Percentiles rank a stretch among this genome's conserved stretches.
These are phyloP conservation scores for Ypsolopha sequella DNA, from an alignment of 2,888 invertebrate genomes.

Conservation along the genomic window DNA sequence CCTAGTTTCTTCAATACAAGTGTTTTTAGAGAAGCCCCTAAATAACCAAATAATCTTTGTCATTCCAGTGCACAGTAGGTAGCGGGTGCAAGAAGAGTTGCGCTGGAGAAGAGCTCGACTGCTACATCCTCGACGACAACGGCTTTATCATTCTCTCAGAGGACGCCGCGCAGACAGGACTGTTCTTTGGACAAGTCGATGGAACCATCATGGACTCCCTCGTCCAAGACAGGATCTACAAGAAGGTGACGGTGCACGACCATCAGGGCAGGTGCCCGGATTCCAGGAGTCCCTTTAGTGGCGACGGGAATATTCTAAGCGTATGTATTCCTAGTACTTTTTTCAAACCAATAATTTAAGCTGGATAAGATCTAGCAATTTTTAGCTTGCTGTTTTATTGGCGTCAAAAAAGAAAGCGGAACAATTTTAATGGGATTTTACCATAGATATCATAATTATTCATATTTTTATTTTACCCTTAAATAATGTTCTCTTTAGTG, in stretches of 20 bases:
- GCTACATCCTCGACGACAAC: conserved; percentile 94
- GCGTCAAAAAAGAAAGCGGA: no score
- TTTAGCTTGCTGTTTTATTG: no score
- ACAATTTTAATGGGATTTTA: no score
- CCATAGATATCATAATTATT: no score
- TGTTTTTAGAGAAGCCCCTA: not conserved
- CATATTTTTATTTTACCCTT: no score
- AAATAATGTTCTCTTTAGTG: no score
- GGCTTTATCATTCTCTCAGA: conserved; percentile 95
- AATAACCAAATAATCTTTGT: conserved; percentile 6
- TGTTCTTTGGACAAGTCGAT: conserved; percentile 95
- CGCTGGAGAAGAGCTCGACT: conserved; percentile 88
- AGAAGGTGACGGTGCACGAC: conserved; percentile 87
- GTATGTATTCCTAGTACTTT: not conserved
- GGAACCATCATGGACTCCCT: conserved; percentile 95
- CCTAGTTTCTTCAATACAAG: no score
- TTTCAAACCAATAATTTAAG: no score
- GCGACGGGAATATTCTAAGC: conserved; percentile 41
- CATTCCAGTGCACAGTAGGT: conserved; percentile 76
- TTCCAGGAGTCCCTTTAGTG: conserved; percentile 75
- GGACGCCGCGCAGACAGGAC: conserved; percentile 86
- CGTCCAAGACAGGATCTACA: conserved; percentile 91
- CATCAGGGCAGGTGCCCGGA: conserved; percentile 89
- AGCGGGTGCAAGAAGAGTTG: conserved; percentile 85
- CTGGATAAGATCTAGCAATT: no score